These are phyloP conservation scores for Eilema caniola DNA, from an alignment of 2,888 invertebrate species.

Conservation along the genomic window DNA sequence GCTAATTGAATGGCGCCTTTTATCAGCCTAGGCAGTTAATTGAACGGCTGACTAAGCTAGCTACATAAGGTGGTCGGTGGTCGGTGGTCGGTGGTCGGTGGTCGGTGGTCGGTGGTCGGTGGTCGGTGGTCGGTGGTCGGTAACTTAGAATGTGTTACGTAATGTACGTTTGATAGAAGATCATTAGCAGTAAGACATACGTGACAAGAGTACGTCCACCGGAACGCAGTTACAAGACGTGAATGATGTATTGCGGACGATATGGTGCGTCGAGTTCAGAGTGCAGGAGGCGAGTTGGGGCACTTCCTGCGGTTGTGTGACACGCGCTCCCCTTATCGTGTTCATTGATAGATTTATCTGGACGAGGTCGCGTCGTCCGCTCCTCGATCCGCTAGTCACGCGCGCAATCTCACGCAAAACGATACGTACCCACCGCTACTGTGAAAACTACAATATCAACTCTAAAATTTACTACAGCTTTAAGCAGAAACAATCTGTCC, in stretches of 20 bases:
- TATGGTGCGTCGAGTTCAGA: conserved; percentile 63
- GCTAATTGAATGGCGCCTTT: too few species aligned
- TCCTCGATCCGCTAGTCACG: conserved; percentile 57
- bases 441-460: conserved; percentile 11
- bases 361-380: conserved; percentile 76
- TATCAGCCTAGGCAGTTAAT: too few species aligned
- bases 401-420: conserved; percentile 50
- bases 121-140: too few species aligned
- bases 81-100: too few species aligned
- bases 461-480: conserved; percentile 29
- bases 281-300: conserved; percentile 71
- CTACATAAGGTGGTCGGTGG: too few species aligned
- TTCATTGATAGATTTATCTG: conserved; percentile 86
- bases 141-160: too few species aligned
- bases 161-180: background rate
- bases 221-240: conserved; percentile 45
- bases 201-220: conserved; percentile 30
- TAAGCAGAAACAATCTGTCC: conserved; percentile 41
- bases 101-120: too few species aligned
- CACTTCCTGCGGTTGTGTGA: conserved; percentile 80
- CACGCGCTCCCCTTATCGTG: conserved; percentile 81
- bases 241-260: conserved; percentile 59
- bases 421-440: conserved; percentile 15
- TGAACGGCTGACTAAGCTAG: too few species aligned
- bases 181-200: conserved; percentile 3